These are phyloP conservation scores for Lates calcarifer DNA, from an alignment of 2,113 vertebrate genomes.

Conservation along the genomic window DNA sequence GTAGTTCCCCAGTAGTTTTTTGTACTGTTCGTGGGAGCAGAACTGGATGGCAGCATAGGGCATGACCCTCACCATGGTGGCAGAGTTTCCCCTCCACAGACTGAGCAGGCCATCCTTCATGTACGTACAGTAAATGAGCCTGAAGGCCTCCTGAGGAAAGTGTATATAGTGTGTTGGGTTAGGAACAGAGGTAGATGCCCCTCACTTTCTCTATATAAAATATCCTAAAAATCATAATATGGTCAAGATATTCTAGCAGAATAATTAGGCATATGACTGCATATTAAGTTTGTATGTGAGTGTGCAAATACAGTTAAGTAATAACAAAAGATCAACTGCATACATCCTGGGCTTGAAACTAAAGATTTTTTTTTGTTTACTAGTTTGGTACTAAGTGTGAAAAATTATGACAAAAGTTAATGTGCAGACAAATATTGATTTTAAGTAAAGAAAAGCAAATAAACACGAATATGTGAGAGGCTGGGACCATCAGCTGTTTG, in stretches of 20 bases:
- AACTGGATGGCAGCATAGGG: constrained; percentile 99
- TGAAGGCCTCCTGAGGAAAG: constrained; percentile 90
- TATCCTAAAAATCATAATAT: constrained; percentile 2
- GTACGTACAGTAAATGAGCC: constrained; percentile 93
- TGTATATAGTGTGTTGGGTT: neutral
- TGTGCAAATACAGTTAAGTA: neutral
- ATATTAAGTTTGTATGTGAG: neutral
- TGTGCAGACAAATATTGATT: no score
- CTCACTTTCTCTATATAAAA: neutral
- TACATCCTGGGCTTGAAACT: neutral
- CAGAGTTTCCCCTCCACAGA: constrained; percentile 97
- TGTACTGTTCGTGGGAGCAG: constrained; percentile 96
- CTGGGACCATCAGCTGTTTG: neutral
- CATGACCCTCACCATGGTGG: constrained; percentile 97
- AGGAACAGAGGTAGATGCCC: neutral
- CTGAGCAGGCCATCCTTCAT: constrained; percentile 92
- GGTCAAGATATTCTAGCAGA: neutral
- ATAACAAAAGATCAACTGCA: neutral
- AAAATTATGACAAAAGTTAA: neutral
- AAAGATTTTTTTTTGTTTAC: neutral
- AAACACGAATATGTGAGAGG: neutral
- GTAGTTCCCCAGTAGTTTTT: constrained; percentile 89
- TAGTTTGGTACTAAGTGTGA: neutral
- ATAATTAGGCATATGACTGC: neutral
- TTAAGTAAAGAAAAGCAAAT: neutral